phyloP scores from a whole-genome alignment of 2,113 vertebrate genomes.

The Actenoides lindsayi region DNA sequence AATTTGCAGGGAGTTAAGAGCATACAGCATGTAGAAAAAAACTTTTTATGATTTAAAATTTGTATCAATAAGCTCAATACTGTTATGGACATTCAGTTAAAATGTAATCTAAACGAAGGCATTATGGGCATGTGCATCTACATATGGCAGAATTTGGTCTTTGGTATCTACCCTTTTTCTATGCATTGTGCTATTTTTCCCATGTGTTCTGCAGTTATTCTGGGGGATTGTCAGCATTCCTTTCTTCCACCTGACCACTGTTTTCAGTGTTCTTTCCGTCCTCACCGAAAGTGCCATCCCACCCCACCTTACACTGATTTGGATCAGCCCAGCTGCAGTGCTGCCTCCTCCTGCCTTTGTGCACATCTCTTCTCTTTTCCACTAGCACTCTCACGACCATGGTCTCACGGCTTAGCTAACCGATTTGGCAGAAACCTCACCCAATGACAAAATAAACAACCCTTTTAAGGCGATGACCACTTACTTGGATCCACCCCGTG shows the following conservation, averaged over 20 bases:
- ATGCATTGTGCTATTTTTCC: not conserved
- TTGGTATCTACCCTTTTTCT: not conserved
- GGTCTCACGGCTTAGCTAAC: not conserved
- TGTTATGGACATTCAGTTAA: not conserved
- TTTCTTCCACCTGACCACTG: not conserved
- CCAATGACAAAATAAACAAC: not conserved
- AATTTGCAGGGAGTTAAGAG: not conserved
- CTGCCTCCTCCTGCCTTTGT: not conserved
- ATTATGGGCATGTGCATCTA: not conserved
- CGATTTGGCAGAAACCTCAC: not conserved
- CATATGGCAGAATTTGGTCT: not conserved
- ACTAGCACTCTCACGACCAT: not conserved
- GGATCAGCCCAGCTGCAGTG: not conserved
- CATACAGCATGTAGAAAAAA: not conserved
- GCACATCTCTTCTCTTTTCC: not conserved
- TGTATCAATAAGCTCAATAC: not conserved
- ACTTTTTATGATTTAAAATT: not conserved
- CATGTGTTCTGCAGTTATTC: not conserved
- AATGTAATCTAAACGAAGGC: not conserved
- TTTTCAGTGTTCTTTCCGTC: not conserved
- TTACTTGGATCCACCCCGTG: not conserved
- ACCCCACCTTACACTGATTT: accelerated
- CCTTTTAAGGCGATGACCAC: not conserved
- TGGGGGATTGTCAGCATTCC: accelerated
- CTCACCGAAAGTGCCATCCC: not conserved